A percentile compares a stretch with the other conserved stretches of the same genome.
Conservation (phyloP, 2,888 invertebrate genomes). For the Parthenolecanium corni region DNA sequence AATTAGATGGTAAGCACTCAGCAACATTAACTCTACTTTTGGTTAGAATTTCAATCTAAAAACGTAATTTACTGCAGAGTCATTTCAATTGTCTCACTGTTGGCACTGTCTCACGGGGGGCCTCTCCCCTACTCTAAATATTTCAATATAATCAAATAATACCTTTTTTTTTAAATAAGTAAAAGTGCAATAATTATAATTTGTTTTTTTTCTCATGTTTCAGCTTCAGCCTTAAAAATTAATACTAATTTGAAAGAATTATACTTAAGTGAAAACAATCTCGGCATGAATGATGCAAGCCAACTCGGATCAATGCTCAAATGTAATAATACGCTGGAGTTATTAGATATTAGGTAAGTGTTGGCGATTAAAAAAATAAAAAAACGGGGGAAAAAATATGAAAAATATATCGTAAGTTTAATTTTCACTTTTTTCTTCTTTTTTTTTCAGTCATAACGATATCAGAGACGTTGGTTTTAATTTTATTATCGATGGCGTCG, state of each 20-base stretch:
- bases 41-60: too few species aligned
- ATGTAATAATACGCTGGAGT: conserved; percentile 60
- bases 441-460: conserved; percentile 41
- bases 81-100: too few species aligned
- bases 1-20: too few species aligned
- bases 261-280: conserved; percentile 68
- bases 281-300: conserved; percentile 61
- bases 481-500: conserved; percentile 61
- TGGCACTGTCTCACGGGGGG: too few species aligned
- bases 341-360: conserved; percentile 68
- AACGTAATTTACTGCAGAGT: too few species aligned
- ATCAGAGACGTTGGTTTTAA: conserved; percentile 59
- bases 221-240: conserved; percentile 66
- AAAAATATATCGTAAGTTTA: not conserved
- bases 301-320: conserved; percentile 64
- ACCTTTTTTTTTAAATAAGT: too few species aligned
- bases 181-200: too few species aligned
- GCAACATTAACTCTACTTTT: too few species aligned
- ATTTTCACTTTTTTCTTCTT: not conserved
- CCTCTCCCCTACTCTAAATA: too few species aligned
- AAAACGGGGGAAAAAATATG: too few species aligned
- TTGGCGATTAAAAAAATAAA: too few species aligned
- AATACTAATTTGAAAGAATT: conserved; percentile 67
- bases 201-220: conserved; percentile 32
- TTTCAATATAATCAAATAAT: too few species aligned